Evolutionary conservation across 2,888 invertebrate genomes (phyloP).

Genomic region (Sinelater perroti): DNA sequence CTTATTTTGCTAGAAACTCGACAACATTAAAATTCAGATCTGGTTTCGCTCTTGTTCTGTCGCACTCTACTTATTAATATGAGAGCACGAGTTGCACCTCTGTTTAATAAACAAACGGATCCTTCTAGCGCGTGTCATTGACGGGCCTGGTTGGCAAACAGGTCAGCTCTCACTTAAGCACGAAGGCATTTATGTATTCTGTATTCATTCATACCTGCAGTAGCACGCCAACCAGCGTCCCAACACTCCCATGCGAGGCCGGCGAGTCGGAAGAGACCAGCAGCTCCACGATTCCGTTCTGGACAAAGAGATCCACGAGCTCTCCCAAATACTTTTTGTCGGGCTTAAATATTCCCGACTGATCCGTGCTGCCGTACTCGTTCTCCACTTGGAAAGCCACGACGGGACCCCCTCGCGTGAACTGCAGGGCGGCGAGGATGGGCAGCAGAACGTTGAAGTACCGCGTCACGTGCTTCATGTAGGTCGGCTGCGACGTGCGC

Average conservation of each 20-base stretch:
- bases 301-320: constrained; percentile 55
- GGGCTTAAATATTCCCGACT: constrained; percentile 43
- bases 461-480: constrained; percentile 61
- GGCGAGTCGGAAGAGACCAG: constrained; percentile 65
- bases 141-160: too few species aligned
- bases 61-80: too few species aligned
- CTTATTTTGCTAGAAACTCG: too few species aligned
- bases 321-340: constrained; percentile 59
- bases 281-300: constrained; percentile 60
- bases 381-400: constrained; percentile 93
- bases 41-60: too few species aligned
- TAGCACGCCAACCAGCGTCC: constrained; percentile 45
- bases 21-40: too few species aligned
- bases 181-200: too few species aligned
- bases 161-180: too few species aligned
- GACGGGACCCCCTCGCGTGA: constrained; percentile 83
- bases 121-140: too few species aligned
- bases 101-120: too few species aligned
- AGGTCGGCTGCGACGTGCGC: constrained; percentile 55
- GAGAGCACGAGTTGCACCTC: too few species aligned
- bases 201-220: constrained; percentile 14
- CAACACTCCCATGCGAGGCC: constrained; percentile 36
- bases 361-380: constrained; percentile 80
- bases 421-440: constrained; percentile 63
- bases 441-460: constrained; percentile 65